A percentile compares a stretch with the other conserved stretches of the same genome.
Evolutionary conservation across 2,888 invertebrate genomes (phyloP).

Genomic region (Orthosia gracilis): DNA sequence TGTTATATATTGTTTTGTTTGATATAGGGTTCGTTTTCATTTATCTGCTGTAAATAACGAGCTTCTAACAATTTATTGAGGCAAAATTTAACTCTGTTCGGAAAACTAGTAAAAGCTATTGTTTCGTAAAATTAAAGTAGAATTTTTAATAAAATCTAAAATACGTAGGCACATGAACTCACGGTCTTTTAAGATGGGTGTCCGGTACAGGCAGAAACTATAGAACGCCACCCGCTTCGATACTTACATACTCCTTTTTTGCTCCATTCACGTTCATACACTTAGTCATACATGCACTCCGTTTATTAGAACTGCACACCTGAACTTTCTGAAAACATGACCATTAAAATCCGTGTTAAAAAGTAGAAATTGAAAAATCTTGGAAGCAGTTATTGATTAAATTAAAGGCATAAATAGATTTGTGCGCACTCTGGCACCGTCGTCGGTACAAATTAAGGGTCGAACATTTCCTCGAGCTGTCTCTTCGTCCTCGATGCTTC

Average conservation of each 20-base stretch:
- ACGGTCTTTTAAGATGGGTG: no score
- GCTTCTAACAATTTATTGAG: not conserved
- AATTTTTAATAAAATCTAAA: not conserved
- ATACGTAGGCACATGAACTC: no score
- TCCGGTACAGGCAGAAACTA: no score
- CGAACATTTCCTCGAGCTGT: constrained; percentile 48
- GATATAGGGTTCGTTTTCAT: constrained; percentile 15
- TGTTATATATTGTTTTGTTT: constrained; percentile 30
- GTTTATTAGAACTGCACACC: no score
- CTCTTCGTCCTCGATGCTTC: constrained; percentile 60
- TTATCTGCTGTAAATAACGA: constrained; percentile 18
- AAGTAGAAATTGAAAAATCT: not conserved
- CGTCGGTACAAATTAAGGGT: constrained; percentile 50
- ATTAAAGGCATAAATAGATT: constrained; percentile 58
- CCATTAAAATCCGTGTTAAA: constrained; percentile 7
- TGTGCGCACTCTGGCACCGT: constrained; percentile 13
- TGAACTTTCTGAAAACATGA: no score
- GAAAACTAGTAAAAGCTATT: constrained; percentile 8
- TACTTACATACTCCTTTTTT: no score
- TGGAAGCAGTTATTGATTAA: constrained; percentile 48
- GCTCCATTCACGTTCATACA: no score
- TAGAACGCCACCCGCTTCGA: no score
- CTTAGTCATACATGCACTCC: no score
- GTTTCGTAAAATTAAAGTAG: constrained; percentile 14
- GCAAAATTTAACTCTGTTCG: not conserved